phyloP scores from a whole-genome alignment of 2,113 vertebrate genomes.

The Perca schrenkii region DNA sequence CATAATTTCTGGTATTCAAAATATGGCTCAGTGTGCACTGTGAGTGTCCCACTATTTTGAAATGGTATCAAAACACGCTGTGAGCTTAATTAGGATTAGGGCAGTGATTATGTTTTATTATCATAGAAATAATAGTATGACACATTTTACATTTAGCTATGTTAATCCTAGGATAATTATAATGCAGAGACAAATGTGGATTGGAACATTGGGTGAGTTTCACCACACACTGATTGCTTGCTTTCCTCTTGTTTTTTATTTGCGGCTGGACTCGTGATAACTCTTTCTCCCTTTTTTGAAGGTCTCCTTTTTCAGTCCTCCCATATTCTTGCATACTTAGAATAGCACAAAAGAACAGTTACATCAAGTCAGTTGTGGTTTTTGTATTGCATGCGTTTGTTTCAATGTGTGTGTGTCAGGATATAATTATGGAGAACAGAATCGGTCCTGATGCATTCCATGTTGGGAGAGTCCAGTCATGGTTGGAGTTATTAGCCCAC shows the following conservation, averaged over 20 bases:
- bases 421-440: slow-evolving; percentile 48
- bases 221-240: slow-evolving; percentile 10
- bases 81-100: slow-evolving; percentile 70
- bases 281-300: slow-evolving; percentile 8
- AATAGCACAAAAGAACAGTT: slow-evolving; percentile 24
- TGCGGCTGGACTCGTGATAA: slow-evolving; percentile 12
- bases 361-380: not conserved
- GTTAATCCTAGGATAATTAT: slow-evolving; percentile 70
- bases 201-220: slow-evolving; percentile 47
- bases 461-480: slow-evolving; percentile 38
- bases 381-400: slow-evolving; percentile 15
- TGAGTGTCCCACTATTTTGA: slow-evolving; percentile 49
- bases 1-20: slow-evolving; percentile 45
- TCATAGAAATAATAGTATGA: slow-evolving; percentile 65
- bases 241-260: slow-evolving; percentile 26
- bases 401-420: slow-evolving; percentile 22
- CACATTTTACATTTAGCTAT: slow-evolving; percentile 73
- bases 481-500: slow-evolving; percentile 49
- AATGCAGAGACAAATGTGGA: slow-evolving; percentile 62
- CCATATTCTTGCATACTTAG: slow-evolving; percentile 15
- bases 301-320: not conserved
- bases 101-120: slow-evolving; percentile 69
- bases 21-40: slow-evolving; percentile 37
- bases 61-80: slow-evolving; percentile 58
- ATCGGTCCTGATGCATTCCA: slow-evolving; percentile 48